Evolutionary conservation across 2,888 invertebrate species (phyloP), one percentile per base, ranked within the genome.

Genomic region (Macaria liturata): DNA sequence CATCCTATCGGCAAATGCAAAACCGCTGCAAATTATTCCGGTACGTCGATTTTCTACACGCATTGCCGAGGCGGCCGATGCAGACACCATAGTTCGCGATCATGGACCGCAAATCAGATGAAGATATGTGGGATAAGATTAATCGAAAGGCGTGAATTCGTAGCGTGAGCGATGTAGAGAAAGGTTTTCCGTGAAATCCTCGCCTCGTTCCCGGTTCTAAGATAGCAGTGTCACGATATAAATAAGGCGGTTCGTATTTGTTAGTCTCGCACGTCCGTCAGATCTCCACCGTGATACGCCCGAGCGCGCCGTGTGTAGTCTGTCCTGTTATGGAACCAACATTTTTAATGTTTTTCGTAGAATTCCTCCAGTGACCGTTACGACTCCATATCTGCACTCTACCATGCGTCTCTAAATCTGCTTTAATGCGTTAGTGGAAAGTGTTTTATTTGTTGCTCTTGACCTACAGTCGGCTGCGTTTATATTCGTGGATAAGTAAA

Each of bases 41-140:
- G 72, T 71, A 72, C 71, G 73, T 68, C 72, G 71, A 81, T 84
- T 80, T 75, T 71, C 74, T 65, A 75, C 79, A 81, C 80, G 80
- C 80, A 76, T 65, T 47, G 59, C 49, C 54, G 49, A 55, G 46
- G 44, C 51, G 63, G 59, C 57, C 67, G 62, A 62, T 65, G 58
- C 59, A 62, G 64, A 63, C 66, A 72, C 66, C 65, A 61, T 65
- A 59, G 67, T 70, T 69, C 59, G 67, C 63, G 65, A 66, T 65
- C 67, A 67, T 66, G 69, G 69, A 68, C 61, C 61, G 62, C 52
- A 56, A 65, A 70, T 72, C 69, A 69, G 71, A 76, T 75, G 67
- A 64, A 68, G 71, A 76, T 69, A 68, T 64, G 67, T 67, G 61
- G 62, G 76, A 78, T 82, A 73, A 81, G 76, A 80, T 80, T 73